Percentiles rank a stretch among this genome's conserved stretches.
Evolutionary conservation across 2,113 vertebrate genomes (phyloP).

Genomic region (Montifringilla adamsi): DNA sequence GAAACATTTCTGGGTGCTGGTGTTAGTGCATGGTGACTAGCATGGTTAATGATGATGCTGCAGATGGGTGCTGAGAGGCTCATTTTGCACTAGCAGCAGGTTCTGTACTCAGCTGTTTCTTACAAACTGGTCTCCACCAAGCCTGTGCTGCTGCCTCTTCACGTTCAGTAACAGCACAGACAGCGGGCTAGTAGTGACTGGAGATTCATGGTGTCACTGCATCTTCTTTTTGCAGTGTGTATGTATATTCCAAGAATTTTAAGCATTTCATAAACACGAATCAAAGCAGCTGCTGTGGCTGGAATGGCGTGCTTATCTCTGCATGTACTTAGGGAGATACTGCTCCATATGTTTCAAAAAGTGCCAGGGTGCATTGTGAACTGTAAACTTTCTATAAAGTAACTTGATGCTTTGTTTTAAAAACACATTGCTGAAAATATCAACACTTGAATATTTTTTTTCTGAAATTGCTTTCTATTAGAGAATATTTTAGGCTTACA

Average conservation of each 20-base stretch:
- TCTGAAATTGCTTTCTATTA: not conserved
- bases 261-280: slow-evolving; percentile 1
- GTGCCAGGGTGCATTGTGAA: not conserved
- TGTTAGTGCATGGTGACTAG: no score
- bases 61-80: not conserved
- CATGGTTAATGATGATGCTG: not conserved
- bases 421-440: not conserved
- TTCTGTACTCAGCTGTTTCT: not conserved
- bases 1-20: not conserved
- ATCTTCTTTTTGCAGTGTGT: not conserved
- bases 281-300: slow-evolving; percentile 28
- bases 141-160: not conserved
- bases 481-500: not conserved
- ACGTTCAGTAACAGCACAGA: not conserved
- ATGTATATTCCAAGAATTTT: not conserved
- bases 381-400: not conserved
- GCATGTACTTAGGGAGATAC: not conserved
- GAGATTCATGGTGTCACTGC: not conserved
- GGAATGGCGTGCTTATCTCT: not conserved
- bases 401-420: not conserved
- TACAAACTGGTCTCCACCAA: not conserved
- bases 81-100: not conserved
- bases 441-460: not conserved
- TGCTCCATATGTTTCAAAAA: not conserved
- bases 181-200: not conserved